Evolutionary conservation across 2,797 vertebrate genomes (phyloP).

Genomic region (Microcaecilia unicolor): DNA sequence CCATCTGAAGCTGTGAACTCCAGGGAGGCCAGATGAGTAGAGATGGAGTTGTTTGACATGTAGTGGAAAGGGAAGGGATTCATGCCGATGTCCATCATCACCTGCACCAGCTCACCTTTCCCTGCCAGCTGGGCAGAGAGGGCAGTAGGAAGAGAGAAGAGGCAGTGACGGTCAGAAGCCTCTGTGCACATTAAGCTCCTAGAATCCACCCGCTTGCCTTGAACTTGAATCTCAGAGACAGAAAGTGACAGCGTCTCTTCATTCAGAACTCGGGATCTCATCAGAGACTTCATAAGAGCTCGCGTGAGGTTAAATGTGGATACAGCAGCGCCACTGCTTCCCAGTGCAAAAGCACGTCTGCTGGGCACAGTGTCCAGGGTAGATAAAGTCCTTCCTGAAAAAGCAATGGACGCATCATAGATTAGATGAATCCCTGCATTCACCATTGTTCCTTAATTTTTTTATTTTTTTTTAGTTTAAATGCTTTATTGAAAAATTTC

Average conservation of each 20-base stretch:
- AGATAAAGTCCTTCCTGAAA: conserved; percentile 48
- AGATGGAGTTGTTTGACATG: conserved; percentile 44
- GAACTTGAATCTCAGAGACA: conserved; percentile 38
- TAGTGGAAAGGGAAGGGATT: conserved; percentile 4
- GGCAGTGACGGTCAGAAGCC: conserved; percentile 23
- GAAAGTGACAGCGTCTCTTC: conserved; percentile 39
- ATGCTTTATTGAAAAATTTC: too few relatives aligned
- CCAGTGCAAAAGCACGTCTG: not conserved
- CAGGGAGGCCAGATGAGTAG: conserved; percentile 56
- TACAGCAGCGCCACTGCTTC: conserved; percentile 13
- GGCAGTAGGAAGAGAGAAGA: conserved; percentile 45
- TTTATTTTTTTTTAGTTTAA: too few relatives aligned
- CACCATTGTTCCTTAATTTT: too few relatives aligned
- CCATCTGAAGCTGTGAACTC: conserved; percentile 57
- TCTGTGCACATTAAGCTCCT: conserved; percentile 44
- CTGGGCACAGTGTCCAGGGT: conserved; percentile 3
- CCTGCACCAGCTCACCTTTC: conserved; percentile 52
- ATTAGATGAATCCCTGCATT: not conserved
- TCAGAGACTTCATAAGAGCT: conserved; percentile 44
- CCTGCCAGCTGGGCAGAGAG: conserved; percentile 36
- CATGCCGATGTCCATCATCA: conserved; percentile 42
- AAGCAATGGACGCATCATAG: not conserved
- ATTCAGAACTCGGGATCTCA: conserved; percentile 27
- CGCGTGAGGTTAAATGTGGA: conserved; percentile 39
- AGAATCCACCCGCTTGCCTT: conserved; percentile 44